Evolutionary conservation across 2,888 invertebrate species (phyloP), one percentile per base, ranked within the genome.

Genomic region (Meteorus cinctellus): DNA sequence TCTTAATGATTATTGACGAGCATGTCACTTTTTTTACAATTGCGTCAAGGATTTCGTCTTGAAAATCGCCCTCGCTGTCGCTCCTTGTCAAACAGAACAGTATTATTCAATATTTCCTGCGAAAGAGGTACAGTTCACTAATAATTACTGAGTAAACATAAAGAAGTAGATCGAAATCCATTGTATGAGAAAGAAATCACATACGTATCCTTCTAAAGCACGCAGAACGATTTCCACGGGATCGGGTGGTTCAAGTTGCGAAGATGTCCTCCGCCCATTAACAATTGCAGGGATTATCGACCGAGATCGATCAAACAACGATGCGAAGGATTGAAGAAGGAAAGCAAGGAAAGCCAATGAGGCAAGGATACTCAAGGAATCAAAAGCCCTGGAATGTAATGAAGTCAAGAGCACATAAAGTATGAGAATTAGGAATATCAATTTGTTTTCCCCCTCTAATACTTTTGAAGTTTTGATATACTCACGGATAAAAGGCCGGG

Each of bases 301-400:
- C 79, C 88, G 82, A 31, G 88, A 88, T 74, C 86, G 86, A 81
- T 88, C 88, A 68, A 87, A 88, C 24, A 89, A 78, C 10, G 88
- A 84, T 16, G 86, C 85, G 45, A 90, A 86, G 1, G 89, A 89
- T 81, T 90, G 90, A n/a, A 90, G 74, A n/a, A 90, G 76, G 79
- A 90, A 89, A 34, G 89, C 89, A 68, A 90, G 79, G 77, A 90
- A 90, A n/a, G 89, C 89, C 24, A 90, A 79, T 6, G 89, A 89
- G 41, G 89, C 89, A 45, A 90, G 80, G 31, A 90, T 82, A 70
- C 88, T 88, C 68, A 90, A 84, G n/a, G 90, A 89, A 79, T 90
- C 90, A 74, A 90, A 88, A 45, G 87, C 83, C 67, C 88, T 89
- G 79, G 63, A 84, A 74, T 60, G 27, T 62, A 45, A 12, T 55